Base-by-base conservation (phyloP, 2,797 vertebrate species). In the Streptopelia turtur region DNA sequence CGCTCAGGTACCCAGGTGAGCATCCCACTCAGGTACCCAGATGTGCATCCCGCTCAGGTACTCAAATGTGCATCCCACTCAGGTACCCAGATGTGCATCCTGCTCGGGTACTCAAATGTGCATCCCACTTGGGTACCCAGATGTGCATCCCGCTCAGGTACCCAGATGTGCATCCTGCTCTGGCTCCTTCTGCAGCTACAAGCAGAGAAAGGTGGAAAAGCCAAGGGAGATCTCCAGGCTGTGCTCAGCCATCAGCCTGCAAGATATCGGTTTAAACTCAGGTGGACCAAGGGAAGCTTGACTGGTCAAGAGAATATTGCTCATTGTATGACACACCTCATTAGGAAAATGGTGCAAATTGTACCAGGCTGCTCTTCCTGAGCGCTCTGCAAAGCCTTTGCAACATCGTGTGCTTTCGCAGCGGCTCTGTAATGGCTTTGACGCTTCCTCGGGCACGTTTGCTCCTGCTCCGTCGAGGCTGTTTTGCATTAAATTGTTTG, bases 401-500 rank as follows among this genome's bases (percentile, higher is more conserved):
- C n/a, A 5, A 14, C 7, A 0, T 45, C 35, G 5, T 39, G 43
- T 53, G 83, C 90, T 59, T 55, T 37, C 5, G 45, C 91, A 47
- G 87, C 5, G 41, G 87, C 79, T 71, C 93, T 16, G 8, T 68
- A 90, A 88, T 68, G 86, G 74, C 90, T 75, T 30, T 8, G 59
- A 72, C 18, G n/a, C 90, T 59, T 94, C 47, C 94, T 57, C n/a
- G 93, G 94, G 96, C 96, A 95, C 83, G 65, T 94, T 96, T 65
- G 39, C 94, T 90, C 85, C 91, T 24, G 60, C 81, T 88, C 90
- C 57, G 0, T 25, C 8, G 53, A 47, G 85, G 80, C 91, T 95
- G 94, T 31, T 97, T 94, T 11, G 66, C 95, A 95, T 97, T 95
- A 95, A 88, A 69, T 16, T 83, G 93, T 96, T 97, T 95, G 90